Base-by-base conservation (phyloP, 2,797 vertebrate species). In the Triplophysa bombifrons region DNA sequence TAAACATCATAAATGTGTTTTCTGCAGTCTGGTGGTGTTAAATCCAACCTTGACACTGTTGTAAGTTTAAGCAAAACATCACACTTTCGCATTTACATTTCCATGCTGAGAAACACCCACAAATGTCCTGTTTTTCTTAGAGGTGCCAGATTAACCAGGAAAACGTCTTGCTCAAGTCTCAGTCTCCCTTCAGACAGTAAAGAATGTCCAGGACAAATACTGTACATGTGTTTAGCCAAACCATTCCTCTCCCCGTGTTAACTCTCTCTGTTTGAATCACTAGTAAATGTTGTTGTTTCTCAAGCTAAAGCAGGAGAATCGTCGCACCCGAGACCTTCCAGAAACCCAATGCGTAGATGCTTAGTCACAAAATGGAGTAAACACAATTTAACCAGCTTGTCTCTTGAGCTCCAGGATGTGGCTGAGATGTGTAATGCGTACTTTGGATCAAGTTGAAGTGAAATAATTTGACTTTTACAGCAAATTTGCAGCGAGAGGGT, bases 281-380 rank as follows among this genome's bases (percentile, higher is more conserved):
- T 63, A 20, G 22, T 61, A 69, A 64, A 60, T 60, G 55, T 51
- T 68, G 20, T 75, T 76, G 67, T 82, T 84, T 79, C 50, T 72
- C 53, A 56, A 19, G n/a, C 58, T 64, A 10, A 27, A 75, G 60
- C 48, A 22, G 22, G 46, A 72, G 9, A 66, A 51, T 67, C 10
- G 38, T 76, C 74, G 48, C 38, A 68, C 74, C 51, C 46, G 55
- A 71, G 53, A 76, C 55, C 50, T 73, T 77, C 69, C 70, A 80
- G 73, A 77, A 67, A 38, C 14, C 27, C 69, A 17, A 20, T 80
- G 83, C n/a, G 14, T 82, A 19, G 12, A 72, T 72, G 69, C 66
- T 80, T 82, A 73, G 68, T 82, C 83, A 84, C 72, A 34, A 74
- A 76, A 70, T 61, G 14, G 27, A 75, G 38, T 69, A 73, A 61